Conservation (phyloP, 1,140 invertebrate species). For the Drosophila kurseongensis region DNA sequence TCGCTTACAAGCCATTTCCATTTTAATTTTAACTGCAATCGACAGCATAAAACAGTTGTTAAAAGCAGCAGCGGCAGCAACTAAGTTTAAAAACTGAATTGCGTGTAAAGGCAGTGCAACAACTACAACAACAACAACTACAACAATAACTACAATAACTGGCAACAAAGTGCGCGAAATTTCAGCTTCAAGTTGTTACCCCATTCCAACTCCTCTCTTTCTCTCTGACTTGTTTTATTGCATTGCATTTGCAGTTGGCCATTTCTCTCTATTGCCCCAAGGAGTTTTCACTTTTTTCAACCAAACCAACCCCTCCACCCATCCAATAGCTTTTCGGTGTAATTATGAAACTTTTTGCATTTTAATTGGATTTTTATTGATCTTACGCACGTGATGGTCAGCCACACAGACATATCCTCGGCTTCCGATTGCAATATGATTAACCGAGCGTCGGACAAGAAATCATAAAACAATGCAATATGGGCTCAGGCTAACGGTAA, state of each 20-base stretch:
- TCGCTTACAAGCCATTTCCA: constrained; percentile 74
- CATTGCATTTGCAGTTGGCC: constrained; percentile 62
- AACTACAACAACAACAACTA: constrained; percentile 12
- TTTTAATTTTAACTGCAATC: constrained; percentile 78
- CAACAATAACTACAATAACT: constrained; percentile 19
- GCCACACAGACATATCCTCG: constrained; percentile 5
- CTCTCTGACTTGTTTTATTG: constrained; percentile 54
- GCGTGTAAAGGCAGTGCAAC: constrained; percentile 65
- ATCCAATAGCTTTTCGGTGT: constrained; percentile 38
- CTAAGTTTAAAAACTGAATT: constrained; percentile 55
- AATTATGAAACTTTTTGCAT: constrained; percentile 81
- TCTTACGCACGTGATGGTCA: constrained; percentile 79
- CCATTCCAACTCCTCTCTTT: neutral
- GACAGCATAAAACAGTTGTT: constrained; percentile 68
- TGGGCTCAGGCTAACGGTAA: constrained; percentile 52
- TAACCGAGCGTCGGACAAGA: constrained; percentile 13
- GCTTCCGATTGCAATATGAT: constrained; percentile 50
- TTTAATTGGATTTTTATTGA: constrained; percentile 83
- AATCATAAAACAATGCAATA: constrained; percentile 45
- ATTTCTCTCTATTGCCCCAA: constrained; percentile 61
- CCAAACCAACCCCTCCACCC: neutral
- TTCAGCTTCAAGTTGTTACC: constrained; percentile 47
- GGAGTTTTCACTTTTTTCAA: constrained; percentile 61
- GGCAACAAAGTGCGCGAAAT: constrained; percentile 55
- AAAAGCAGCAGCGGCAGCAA: constrained; percentile 51